Base-by-base conservation (phyloP, 2,888 invertebrate genomes). In the Parnassius smintheus region DNA sequence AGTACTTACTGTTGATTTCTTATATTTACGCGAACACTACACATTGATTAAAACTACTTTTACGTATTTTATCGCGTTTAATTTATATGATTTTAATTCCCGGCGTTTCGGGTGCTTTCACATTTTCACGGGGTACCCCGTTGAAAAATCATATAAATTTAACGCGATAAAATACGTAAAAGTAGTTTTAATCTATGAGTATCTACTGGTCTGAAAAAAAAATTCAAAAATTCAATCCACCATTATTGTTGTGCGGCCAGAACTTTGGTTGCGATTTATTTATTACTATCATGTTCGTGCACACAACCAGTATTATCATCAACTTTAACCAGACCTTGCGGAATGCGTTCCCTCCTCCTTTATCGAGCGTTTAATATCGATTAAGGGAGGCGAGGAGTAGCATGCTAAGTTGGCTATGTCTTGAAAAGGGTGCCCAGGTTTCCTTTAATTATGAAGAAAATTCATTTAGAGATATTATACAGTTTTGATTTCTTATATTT, bases 201-300 rank as follows among this genome's bases (percentile, higher is more conserved):
- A n/a, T n/a, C n/a, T n/a, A 18, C 18, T 1, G 18, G 18, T 18
- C 18, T 18, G 18, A 18, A 18, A 18, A 18, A 18, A 18, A 18
- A 9, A 13, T 53, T 2, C 41, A 41, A 13, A 41, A 44, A 54
- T 42, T 41, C 42, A 18, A 18, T 54, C 0, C n/a, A 49, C 57
- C 9, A 57, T 50, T 50, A 56, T 56, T 51, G 22, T 79, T 77
- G 72, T 73, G 66, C 72, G 77, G 70, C 74, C 72, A 54, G 77
- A 80, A 80, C 69, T 79, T 80, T 66, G 69, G 64, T 71, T 75
- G 71, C 75, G 73, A 81, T 76, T 77, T 78, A 82, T 83, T 80
- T 80, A 70, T 70, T 72, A 82, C 70, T 77, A 85, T 85, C 85
- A 78, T 59, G 70, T 74, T 81, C 83, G 82, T 88, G 86, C 77